Base-by-base conservation (phyloP, 2,797 vertebrate genomes). In the Hippocampus kuda region DNA sequence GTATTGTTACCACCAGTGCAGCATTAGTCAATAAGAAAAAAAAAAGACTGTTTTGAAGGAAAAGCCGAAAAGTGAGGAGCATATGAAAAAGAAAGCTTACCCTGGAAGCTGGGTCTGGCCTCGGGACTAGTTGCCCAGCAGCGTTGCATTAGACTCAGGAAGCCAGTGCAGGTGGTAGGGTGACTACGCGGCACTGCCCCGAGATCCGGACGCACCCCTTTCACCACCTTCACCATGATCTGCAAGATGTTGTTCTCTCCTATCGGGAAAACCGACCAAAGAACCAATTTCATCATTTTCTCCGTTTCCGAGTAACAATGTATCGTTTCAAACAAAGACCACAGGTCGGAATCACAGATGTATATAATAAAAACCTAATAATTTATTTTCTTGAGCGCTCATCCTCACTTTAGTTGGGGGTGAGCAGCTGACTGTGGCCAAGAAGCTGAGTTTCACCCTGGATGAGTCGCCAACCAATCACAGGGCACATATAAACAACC, bases 191-290 rank as follows among this genome's bases (percentile, higher is more conserved):
- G 92, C 71, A 98, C 70, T 0, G 88, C 81, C 0, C 87, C 92
- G 74, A 97, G 84, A 87, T 97, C 95, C 0, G 96, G 97, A 72
- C 97, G 95, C 71, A 94, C 89, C 5, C 97, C 97, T 78, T 94
- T 94, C 59, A 97, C 95, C 76, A 99, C 97, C 84, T 96, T 98
- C 84, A 99, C 93, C 97, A 99, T 99, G 80, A 99, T 94, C 81
- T 98, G 95, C 69, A 98, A 91, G 86, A 99, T 97, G 71, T 96
- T 98, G 76, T 94, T 98, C 83, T 98, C 96, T 24, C 95, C 97
- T 99, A 75, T 34, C 22, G 57, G 38, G 54, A 9, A 61, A 54
- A 68, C 1, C 22, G 2, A 16, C 48, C 75, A 0, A 69, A 57
- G 12, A 57, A 26, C 16, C 24, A 57, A 57, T 9, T 16, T 26